Base-by-base conservation (phyloP, 2,797 vertebrate species). In the Sebastes cheni region DNA sequence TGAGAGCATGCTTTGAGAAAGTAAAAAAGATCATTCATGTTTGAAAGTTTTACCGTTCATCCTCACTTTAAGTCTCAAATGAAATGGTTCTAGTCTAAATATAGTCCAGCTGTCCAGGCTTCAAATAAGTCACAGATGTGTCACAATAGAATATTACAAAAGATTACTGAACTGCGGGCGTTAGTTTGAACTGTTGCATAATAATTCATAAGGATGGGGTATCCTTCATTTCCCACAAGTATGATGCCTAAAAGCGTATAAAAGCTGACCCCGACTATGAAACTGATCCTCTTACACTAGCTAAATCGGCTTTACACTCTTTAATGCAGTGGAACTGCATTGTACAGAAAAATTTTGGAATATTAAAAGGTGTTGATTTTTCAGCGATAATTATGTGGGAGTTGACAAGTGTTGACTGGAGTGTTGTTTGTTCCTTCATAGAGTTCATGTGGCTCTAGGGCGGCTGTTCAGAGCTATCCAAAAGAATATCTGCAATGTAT, bases 361-460 rank as follows among this genome's bases (percentile, higher is more conserved):
- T 30, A 80, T 77, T 58, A 67, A 72, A 50, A 91, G 42, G 77
- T 89, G 84, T 79, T 73, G 76, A 75, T 88, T 87, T 85, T 88
- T 82, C 75, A 76, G 85, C 8, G 80, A 81, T 82, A 88, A 87
- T 88, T 85, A 82, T 74, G 76, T 72, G 50, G 64, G 46, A 69
- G 64, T 77, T 80, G 80, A 82, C 69, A 85, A 86, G 68, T 79
- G 70, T 75, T 84, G 79, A 79, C 69, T 79, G 29, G 70, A 75
- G 85, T 87, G 83, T 88, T 91, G 70, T 76, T 87, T 87, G 77
- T 83, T 83, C 77, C 68, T 20, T 75, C 58, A 36, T 20, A 23
- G 20, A 70, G 73, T 42, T 84, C 39, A 68, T 52, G 25, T 67
- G 32, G 61, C 30, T 86, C n/a, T 4, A 22, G 20, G 16, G 36